Evolutionary conservation across 2,113 vertebrate species (phyloP).

Genomic region (Chaetura pelagica): DNA sequence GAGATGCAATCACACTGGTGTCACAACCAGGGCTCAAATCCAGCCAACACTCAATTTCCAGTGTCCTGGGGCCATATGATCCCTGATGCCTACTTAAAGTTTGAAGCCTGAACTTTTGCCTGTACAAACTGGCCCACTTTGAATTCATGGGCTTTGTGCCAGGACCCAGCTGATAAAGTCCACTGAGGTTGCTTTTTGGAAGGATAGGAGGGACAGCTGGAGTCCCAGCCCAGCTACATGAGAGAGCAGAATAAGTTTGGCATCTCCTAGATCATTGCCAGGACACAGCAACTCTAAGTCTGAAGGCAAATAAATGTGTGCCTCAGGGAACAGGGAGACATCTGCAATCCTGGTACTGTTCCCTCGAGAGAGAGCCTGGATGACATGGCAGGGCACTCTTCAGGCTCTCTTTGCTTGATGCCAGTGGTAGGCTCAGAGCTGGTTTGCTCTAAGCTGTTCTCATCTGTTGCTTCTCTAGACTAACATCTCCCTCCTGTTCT

Average conservation of each 20-base stretch:
- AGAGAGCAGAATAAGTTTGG: background rate
- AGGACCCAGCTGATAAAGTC: background rate
- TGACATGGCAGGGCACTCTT: background rate
- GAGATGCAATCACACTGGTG: background rate
- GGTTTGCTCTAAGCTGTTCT: background rate
- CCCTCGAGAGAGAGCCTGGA: background rate
- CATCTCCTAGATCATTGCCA: background rate
- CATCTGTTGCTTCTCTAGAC: background rate
- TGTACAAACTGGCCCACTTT: rapidly evolving
- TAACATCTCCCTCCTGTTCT: background rate
- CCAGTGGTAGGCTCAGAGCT: background rate
- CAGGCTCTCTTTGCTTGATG: background rate
- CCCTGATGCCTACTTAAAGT: background rate
- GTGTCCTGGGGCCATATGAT: background rate
- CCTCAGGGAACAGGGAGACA: background rate
- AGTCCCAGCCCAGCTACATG: background rate
- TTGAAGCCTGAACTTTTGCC: background rate
- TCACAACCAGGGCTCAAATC: background rate
- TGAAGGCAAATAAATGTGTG: background rate
- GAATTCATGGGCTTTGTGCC: background rate
- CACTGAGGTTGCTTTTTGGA: background rate
- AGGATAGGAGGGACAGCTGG: background rate
- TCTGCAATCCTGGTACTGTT: background rate
- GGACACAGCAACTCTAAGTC: background rate
- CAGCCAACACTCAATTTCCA: background rate